These are phyloP conservation scores for Grantiella picta DNA, from an alignment of 2,113 vertebrate species.

Conservation along the genomic window DNA sequence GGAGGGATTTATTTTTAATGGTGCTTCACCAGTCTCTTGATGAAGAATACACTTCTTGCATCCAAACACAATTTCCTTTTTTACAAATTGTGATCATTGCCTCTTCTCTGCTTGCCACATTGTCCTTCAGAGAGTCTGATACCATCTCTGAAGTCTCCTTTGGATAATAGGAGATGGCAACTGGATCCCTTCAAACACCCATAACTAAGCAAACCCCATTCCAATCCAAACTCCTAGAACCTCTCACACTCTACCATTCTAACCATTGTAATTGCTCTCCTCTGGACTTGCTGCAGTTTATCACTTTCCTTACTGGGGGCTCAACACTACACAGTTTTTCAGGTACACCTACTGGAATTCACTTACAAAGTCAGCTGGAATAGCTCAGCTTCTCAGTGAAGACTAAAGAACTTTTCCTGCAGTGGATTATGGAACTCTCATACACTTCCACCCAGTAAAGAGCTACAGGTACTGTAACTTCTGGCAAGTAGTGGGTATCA, in stretches of 20 bases:
- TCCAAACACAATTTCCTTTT: not conserved
- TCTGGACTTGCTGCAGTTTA: not conserved
- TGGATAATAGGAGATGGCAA: not conserved
- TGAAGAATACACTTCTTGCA: not conserved
- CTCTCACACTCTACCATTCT: not conserved
- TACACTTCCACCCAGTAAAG: not conserved
- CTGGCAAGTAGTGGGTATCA: not conserved
- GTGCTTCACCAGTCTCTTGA: not conserved
- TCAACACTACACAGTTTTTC: not conserved
- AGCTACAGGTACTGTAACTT: not conserved
- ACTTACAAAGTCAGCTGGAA: not conserved
- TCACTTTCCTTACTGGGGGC: not conserved
- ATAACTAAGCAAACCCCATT: not conserved
- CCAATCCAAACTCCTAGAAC: not conserved
- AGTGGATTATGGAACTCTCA: not conserved
- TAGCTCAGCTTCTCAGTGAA: not conserved
- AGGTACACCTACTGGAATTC: not conserved
- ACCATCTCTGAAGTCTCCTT: not conserved
- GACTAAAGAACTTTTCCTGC: not conserved
- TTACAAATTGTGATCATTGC: not conserved
- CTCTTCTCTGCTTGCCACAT: not conserved
- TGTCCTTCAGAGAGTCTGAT: not conserved
- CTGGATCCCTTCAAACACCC: not conserved
- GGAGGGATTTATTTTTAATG: not conserved
- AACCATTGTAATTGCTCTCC: not conserved